Base-by-base conservation (phyloP, 30 jellyfish, hydroid and myxozoan genomes). In the Hydractinia symbiolongicarpus region DNA sequence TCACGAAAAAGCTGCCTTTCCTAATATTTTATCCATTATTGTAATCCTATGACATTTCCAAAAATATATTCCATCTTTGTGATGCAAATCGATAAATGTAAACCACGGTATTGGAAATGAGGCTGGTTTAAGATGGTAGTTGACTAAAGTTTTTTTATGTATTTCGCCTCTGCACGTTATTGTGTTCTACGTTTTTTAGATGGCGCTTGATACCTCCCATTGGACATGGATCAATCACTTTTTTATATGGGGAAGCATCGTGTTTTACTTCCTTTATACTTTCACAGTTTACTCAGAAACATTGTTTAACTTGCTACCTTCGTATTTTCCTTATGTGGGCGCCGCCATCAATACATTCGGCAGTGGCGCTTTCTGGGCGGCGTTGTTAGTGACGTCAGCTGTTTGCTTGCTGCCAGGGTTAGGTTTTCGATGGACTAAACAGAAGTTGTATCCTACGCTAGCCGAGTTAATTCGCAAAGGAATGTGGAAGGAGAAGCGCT, bases 181-280 rank as follows among this genome's bases (percentile, higher is more conserved):
- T 30, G 44, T 30, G 44, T 30, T 30, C 2, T 30, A 30, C 44
- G 44, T 11, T 81, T 67, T 67, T 5, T 72, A 91, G 98, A 91
- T 91, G 79, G 90, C 96, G 17, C 51, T 91, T 52, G 98, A 91
- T 67, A 91, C 98, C 1, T 85, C 75, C 9, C 91, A 82, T 64
- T 91, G 98, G 98, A 86, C 96, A 14, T 91, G 98, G 98, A 91
- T 91, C 44, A 91, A 83, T 56, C 98, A 91, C 79, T 86, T 91
- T 55, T 88, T 86, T 60, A 91, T 91, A 4, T 91, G 98, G 98
- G 98, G 98, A 79, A 91, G 96, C 89, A 82, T 91, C 58, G 94
- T 78, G n/a, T 91, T 91, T 54, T 91, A 91, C 84, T 91, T 91
- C 76, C 61, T 86, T 66, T 91, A 79, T 88, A 91, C 95, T 40